Base-by-base conservation (phyloP, 2,888 invertebrate genomes). In the Polyploca ridens region DNA sequence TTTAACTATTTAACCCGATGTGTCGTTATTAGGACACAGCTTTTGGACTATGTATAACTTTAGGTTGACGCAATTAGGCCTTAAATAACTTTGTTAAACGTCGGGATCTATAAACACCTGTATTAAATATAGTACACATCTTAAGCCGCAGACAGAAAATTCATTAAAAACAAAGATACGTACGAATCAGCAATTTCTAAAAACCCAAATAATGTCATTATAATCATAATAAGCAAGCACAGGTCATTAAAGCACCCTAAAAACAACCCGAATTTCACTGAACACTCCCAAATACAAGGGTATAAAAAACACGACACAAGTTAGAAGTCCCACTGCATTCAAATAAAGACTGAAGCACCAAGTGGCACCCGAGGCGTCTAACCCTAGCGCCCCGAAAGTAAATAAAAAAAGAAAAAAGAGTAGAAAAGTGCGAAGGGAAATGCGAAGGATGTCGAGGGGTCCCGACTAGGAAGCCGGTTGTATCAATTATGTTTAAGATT, bases 361-460 rank as follows among this genome's bases (percentile, higher is more conserved):
- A 90, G 88, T 87, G 87, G 86, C 82, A 82, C 86, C 83, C 74
- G 77, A 72, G 84, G 89, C 87, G 84, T 84, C 86, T 89, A 88
- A 88, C 83, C 74, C 82, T 83, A 77, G 83, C 82, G 78, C 79
- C 2, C 2, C 78, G 71, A 79, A 80, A 83, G 79, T 79, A 83
- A 85, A 86, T 82, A 82, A 81, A 83, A 81, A 81, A 80, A 83
- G 5, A 16, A 49, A 79, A 82, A 68, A 70, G 76, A 76, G 76
- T 73, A 77, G 77, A 77, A 84, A 88, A 89, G 83, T 83, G 84
- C 80, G 79, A 82, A 85, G 86, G 81, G 81, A 85, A 82, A 87
- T 80, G 83, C 81, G 83, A 86, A 86, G 85, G 84, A 88, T 86
- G 77, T 71, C 70, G 82, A 79, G 83, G 79, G 84, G 80, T 74